Base-by-base conservation (phyloP, 2,888 invertebrate genomes). In the Mesorhabditis spiculigera region DNA sequence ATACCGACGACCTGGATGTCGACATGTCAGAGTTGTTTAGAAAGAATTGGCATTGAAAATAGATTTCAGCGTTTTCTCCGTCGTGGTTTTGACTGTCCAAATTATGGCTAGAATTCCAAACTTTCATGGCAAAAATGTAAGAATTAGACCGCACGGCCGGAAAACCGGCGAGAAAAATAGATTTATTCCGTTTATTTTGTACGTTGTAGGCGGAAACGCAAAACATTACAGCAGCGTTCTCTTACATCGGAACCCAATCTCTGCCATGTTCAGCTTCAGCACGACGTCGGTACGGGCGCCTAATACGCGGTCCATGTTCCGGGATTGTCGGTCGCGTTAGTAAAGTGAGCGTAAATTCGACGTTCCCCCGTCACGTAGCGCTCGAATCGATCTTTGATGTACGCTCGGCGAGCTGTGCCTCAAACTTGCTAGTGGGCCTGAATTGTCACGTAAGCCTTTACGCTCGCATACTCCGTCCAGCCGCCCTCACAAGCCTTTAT, bases 321-420 rank as follows among this genome's bases (percentile, higher is more conserved):
- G 73, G 28, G 86, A n/a, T n/a, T 86, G 75, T 88, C 87, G 8
- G 87, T 87, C 6, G 87, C 87, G 71, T 86, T 86, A 0, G 87
- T 86, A 58, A 85, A 83, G 72, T 88, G 88, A 3, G 81, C 83
- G 77, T 87, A 87, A 5, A 87, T 75, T 41, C 84, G 85, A 74
- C 86, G 86, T 71, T 86, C 83, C 2, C 71, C 67, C 4, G 79
- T 71, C 58, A 85, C 85, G 66, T 86, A 78, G 44, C 83, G 80
- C 10, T 81, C 71, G 71, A 87, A 87, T 69, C 86, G 76, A 41
- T 87, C 86, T 58, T 83, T 80, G 58, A 87, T 85, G 73, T 84
- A 86, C 64, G 82, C 80, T n/a, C n/a, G n/a, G n/a, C 43, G 85
- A 82, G 41, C 84, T 80, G 5, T n/a, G 80, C 75, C 61, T 86